Percentiles rank a stretch among this genome's conserved stretches.
These are phyloP conservation scores for Austrofundulus limnaeus DNA, from an alignment of 2,113 vertebrate species.

Conservation along the genomic window DNA sequence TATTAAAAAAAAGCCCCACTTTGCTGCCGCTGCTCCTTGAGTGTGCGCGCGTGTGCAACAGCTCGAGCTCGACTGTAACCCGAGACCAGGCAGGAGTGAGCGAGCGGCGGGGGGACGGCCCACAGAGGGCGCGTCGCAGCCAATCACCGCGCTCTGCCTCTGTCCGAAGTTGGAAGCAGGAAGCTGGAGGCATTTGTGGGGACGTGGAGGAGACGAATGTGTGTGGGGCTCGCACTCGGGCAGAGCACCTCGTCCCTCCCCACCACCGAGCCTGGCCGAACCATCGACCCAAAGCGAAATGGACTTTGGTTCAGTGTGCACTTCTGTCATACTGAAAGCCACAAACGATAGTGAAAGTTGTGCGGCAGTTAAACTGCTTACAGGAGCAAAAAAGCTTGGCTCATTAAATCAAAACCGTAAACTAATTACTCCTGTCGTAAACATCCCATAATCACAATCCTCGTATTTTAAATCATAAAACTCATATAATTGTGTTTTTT, in stretches of 20 bases:
- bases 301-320: slow-evolving; percentile 71
- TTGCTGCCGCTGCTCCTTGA: background rate
- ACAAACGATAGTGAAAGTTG: slow-evolving; percentile 10
- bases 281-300: slow-evolving; percentile 65
- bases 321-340: slow-evolving; percentile 53
- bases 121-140: slow-evolving; percentile 43
- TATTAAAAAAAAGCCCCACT: too few relatives aligned
- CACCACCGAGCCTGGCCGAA: slow-evolving; percentile 29
- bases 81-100: slow-evolving; percentile 50
- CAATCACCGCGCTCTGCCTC: slow-evolving; percentile 73
- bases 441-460: background rate
- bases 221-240: too few relatives aligned
- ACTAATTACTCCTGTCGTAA: slow-evolving; percentile 31
- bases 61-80: slow-evolving; percentile 73
- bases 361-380: slow-evolving; percentile 52
- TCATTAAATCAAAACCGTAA: slow-evolving; percentile 27
- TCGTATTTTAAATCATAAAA: background rate
- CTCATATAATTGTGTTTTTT: too few relatives aligned
- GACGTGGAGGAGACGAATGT: slow-evolving; percentile 44
- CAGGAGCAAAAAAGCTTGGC: slow-evolving; percentile 42
- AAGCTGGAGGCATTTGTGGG: slow-evolving; percentile 64
- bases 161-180: slow-evolving; percentile 60
- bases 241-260: too few relatives aligned
- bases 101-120: slow-evolving; percentile 28
- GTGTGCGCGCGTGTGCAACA: slow-evolving; percentile 43